Conservation (phyloP, 2,888 invertebrate genomes). For the Lamellibrachia columna region DNA sequence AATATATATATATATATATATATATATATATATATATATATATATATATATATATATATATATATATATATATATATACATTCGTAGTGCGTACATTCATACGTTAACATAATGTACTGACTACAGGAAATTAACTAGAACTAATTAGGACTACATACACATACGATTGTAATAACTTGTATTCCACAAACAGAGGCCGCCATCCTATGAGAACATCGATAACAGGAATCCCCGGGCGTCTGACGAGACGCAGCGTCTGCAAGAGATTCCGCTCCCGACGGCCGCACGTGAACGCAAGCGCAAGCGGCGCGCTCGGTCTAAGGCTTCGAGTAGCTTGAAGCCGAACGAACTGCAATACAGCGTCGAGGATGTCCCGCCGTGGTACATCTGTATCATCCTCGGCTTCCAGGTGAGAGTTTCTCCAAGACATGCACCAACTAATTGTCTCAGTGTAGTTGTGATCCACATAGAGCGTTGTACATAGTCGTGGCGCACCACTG, state of each 20-base stretch:
- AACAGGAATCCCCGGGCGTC: not conserved
- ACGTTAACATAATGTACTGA: not conserved
- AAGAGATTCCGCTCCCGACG: not conserved
- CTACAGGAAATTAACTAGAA: not conserved
- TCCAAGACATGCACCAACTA: not conserved
- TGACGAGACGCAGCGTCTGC: not conserved
- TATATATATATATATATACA: not conserved
- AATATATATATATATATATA: not conserved
- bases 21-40: not conserved
- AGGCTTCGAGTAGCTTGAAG: not conserved
- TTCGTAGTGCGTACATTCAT: not conserved
- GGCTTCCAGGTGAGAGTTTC: constrained; percentile 76
- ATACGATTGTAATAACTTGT: not conserved
- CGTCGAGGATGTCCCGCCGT: constrained; percentile 83
- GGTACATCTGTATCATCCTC: constrained; percentile 84
- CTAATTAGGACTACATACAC: not conserved
- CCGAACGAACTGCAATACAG: constrained; percentile 70
- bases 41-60: not conserved
- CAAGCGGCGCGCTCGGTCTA: not conserved
- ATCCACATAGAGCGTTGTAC: not conserved
- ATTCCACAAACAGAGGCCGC: not conserved
- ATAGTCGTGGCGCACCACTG: too few relatives aligned
- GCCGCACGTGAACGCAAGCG: not conserved
- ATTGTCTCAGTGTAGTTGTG: not conserved
- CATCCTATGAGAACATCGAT: not conserved